Conservation (phyloP, 2,113 vertebrate species). For the Gorilla gorilla region DNA sequence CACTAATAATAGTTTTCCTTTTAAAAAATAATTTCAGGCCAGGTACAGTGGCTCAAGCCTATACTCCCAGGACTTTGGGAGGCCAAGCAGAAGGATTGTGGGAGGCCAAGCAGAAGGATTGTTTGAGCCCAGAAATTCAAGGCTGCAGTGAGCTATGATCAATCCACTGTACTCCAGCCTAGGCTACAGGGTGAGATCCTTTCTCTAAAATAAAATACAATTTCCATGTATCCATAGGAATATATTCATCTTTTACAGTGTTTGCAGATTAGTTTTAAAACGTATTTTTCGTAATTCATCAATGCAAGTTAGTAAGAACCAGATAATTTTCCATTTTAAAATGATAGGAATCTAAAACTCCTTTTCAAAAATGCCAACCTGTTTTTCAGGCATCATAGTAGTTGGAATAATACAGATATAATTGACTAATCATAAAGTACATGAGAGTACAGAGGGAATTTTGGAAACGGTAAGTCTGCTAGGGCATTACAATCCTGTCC, state of each 20-base stretch:
- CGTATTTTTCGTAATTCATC: neutral
- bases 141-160: too few relatives aligned
- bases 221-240: neutral
- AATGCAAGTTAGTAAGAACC: neutral
- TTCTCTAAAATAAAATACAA: neutral
- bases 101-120: too few relatives aligned
- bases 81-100: too few relatives aligned
- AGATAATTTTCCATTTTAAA: neutral
- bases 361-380: neutral
- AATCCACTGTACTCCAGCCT: too few relatives aligned
- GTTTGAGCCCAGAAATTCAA: too few relatives aligned
- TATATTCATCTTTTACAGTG: neutral
- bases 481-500: neutral
- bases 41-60: too few relatives aligned
- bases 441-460: neutral
- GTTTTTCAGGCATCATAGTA: neutral
- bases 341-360: neutral
- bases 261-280: conserved; percentile 26
- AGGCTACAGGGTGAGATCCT: too few relatives aligned
- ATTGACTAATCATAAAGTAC: neutral
- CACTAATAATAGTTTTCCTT: neutral
- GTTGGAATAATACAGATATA: neutral
- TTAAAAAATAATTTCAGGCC: neutral
- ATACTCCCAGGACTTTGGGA: too few relatives aligned
- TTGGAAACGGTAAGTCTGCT: neutral